Percentiles rank a stretch among this genome's conserved stretches.
Conservation (phyloP, 2,797 vertebrate species). For the Brotula barbata region DNA sequence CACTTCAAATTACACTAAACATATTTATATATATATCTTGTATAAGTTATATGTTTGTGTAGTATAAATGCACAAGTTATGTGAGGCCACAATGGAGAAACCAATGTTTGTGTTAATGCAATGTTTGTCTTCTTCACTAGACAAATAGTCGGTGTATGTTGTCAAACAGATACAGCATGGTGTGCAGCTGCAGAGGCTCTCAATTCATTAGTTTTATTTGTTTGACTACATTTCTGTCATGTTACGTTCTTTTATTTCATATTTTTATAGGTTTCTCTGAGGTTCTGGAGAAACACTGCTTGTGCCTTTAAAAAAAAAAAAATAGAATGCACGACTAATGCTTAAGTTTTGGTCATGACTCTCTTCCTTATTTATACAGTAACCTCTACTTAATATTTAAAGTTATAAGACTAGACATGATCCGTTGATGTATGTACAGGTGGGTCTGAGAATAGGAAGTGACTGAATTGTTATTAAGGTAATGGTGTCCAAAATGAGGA, state of each 20-base stretch:
- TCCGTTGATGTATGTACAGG: not conserved
- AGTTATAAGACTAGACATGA: slow-evolving; percentile 3
- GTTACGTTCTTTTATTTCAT: not conserved
- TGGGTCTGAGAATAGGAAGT: slow-evolving; percentile 9
- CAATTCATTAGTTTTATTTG: no score
- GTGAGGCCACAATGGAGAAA: slow-evolving; percentile 2
- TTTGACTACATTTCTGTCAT: not conserved
- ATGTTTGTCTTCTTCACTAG: no score
- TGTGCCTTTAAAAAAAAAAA: slow-evolving; percentile 38
- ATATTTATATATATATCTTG: not conserved
- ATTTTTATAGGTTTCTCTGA: not conserved
- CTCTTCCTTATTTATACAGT: not conserved
- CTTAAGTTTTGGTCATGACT: not conserved
- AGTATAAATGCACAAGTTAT: not conserved
- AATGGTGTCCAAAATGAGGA: slow-evolving; percentile 1
- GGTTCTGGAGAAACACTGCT: not conserved
- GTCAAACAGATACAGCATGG: no score
- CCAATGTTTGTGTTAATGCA: not conserved
- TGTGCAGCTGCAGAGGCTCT: no score
- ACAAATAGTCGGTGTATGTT: no score
- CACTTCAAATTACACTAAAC: not conserved
- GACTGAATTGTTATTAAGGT: not conserved
- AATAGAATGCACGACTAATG: slow-evolving; percentile 5
- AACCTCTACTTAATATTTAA: not conserved
- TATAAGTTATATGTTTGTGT: slow-evolving; percentile 10